These are phyloP conservation scores for Ascaphus truei DNA, from an alignment of 2,113 vertebrate genomes.

Conservation along the genomic window DNA sequence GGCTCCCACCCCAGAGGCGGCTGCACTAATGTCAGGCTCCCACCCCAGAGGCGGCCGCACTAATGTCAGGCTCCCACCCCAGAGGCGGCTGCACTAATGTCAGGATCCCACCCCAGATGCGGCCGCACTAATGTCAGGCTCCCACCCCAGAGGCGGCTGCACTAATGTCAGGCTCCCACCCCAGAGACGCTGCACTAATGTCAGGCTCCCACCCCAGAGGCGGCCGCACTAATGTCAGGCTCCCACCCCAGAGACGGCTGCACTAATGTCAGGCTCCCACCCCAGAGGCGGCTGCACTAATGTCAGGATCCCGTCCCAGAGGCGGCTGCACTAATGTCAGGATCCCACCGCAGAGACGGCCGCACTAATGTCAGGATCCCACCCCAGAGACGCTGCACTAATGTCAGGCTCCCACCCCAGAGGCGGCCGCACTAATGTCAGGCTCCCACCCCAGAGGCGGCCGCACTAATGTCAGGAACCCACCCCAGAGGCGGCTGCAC, in stretches of 20 bases:
- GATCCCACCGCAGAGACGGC: background rate
- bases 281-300: too few species aligned
- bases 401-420: background rate
- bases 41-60: background rate
- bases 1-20: too few species aligned
- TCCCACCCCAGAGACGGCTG: background rate
- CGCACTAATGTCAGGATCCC: background rate
- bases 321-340: too few species aligned
- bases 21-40: too few species aligned
- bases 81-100: too few species aligned
- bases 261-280: background rate
- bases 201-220: background rate
- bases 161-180: background rate
- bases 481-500: too few species aligned
- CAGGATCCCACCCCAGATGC: background rate
- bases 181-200: too few species aligned
- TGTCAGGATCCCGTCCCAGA: background rate
- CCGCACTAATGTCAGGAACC: background rate
- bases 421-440: too few species aligned
- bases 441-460: background rate
- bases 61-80: background rate
- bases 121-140: too few species aligned
- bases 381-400: too few species aligned
- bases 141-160: background rate
- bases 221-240: too few species aligned